Evolutionary conservation across 1,140 invertebrate genomes (phyloP), one percentile per base, ranked within the genome.

Genomic region (Pachypeltis micranthus): DNA sequence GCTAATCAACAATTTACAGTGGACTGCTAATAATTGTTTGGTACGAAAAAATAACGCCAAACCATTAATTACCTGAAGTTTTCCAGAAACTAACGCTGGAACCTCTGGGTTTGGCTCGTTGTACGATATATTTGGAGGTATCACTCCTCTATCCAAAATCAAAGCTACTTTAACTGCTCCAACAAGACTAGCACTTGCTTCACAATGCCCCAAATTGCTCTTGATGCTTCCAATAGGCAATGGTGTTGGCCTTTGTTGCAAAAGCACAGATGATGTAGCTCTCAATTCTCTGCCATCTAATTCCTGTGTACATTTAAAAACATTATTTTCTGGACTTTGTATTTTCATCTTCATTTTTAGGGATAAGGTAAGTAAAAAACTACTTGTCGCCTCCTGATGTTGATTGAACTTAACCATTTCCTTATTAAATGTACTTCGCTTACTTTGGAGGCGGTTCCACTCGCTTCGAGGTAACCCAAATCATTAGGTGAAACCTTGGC

Each of bases 181-280:
- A 65, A 79, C 78, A 0, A 86, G 66, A 34, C 79, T 77, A 69
- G 85, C 83, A 2, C 81, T 81, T 24, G 85, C 80, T 72, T 88
- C 86, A 25, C 84, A 77, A 69, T 90, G 86, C 0, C 88, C 88
- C 74, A 88, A 80, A 72, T 89, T 90, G 12, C 84, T 83, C 70
- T 90, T 90, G 1, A 88, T 79, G 1, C 86, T 86, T 2, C 88
- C 87, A 65, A 91, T 80, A 2, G 83, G 70, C 2, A 91, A 75
- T 19, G 87, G 84, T 7, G 69, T 59, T n/a, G 63, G 68, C 66
- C 68, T 60, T 7, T 67, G 57, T 24, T 51, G 59, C 27, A 63
- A 67, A 55, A 69, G 65, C 1, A 69, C 62, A 23, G 68, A 58
- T 14, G 59, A 55, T 1, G 67, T 12, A 59, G 63, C 39, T 19